Conservation (phyloP, 2,797 vertebrate genomes). For the Leptoclinus maculatus region DNA sequence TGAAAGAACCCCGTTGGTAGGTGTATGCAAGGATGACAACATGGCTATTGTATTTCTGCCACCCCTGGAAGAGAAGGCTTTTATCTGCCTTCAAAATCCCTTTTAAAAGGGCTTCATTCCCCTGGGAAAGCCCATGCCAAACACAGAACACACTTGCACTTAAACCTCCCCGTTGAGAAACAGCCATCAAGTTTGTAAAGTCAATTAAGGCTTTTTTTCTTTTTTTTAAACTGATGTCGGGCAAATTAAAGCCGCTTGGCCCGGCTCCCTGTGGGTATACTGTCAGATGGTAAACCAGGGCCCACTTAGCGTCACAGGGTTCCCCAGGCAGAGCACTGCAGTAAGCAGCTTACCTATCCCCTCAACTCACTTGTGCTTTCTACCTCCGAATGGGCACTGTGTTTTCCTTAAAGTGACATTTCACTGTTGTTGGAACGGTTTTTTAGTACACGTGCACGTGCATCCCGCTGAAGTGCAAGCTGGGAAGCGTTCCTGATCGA, state of each 20-base stretch:
- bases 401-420: conserved; percentile 46
- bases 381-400: conserved; percentile 23
- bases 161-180: conserved; percentile 73
- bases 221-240: conserved; percentile 67
- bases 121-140: conserved; percentile 60
- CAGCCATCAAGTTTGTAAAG: conserved; percentile 78
- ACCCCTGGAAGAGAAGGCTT: conserved; percentile 66
- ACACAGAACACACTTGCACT: conserved; percentile 67
- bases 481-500: background rate
- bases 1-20: conserved; percentile 59
- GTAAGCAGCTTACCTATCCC: conserved; percentile 71
- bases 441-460: conserved; percentile 14
- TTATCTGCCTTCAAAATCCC: conserved; percentile 76
- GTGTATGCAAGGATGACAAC: conserved; percentile 72
- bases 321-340: conserved; percentile 58
- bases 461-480: background rate
- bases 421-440: conserved; percentile 22
- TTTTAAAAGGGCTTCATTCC: conserved; percentile 72
- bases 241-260: conserved; percentile 74
- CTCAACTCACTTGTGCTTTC: conserved; percentile 56
- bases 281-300: conserved; percentile 71
- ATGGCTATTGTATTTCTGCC: conserved; percentile 79
- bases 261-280: conserved; percentile 59
- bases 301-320: conserved; percentile 66
- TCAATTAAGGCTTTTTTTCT: conserved; percentile 75